Conservation (phyloP, 2,113 vertebrate genomes). For the Albula goreensis region DNA sequence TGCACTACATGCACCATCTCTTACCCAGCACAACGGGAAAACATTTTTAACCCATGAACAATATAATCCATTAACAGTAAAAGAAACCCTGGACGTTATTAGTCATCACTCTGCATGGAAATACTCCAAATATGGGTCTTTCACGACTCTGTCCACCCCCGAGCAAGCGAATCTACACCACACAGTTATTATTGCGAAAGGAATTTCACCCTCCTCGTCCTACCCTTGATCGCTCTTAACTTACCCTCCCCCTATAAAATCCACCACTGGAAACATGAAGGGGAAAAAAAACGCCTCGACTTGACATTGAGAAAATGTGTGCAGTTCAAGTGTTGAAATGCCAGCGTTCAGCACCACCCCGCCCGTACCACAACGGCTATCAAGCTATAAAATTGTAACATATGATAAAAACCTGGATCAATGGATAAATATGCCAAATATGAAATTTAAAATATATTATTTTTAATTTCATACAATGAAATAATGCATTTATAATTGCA, state of each 20-base stretch:
- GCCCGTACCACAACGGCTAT: neutral
- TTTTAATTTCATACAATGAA: neutral
- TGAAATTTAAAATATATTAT: neutral
- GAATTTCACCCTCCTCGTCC: slow-evolving; percentile 22
- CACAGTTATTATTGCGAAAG: slow-evolving; percentile 12
- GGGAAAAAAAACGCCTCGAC: slow-evolving; percentile 51
- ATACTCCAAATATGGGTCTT: neutral
- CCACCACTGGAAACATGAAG: slow-evolving; percentile 25
- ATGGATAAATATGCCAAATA: neutral
- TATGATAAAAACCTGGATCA: neutral
- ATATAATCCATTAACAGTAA: neutral
- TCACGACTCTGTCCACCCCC: neutral
- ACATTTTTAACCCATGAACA: neutral
- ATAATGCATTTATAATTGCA: too few relatives aligned
- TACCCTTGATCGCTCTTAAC: slow-evolving; percentile 22
- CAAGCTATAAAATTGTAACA: neutral
- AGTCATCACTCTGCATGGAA: neutral
- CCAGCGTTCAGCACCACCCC: neutral
- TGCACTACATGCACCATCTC: neutral
- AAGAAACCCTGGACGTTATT: neutral
- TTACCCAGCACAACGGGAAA: neutral
- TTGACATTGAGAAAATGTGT: slow-evolving; percentile 64
- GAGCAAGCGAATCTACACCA: neutral
- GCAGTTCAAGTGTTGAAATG: neutral
- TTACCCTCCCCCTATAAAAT: slow-evolving; percentile 27